Conservation (phyloP, 2,888 invertebrate species). For the Stegophylla sp. region DNA sequence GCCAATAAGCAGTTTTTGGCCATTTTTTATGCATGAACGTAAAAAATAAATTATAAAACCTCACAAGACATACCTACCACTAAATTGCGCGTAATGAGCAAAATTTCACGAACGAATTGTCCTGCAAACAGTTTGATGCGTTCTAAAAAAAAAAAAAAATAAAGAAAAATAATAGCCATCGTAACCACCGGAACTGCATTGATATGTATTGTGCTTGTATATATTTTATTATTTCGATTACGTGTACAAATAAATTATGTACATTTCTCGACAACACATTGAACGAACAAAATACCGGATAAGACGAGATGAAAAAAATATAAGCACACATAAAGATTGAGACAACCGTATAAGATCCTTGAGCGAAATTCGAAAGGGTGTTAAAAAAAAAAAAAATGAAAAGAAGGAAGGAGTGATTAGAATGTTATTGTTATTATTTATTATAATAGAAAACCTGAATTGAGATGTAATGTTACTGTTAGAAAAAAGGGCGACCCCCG, state of each 20-base stretch:
- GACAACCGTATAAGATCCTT: not conserved
- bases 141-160: not conserved
- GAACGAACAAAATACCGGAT: slow-evolving; percentile 43
- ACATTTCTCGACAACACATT: not conserved
- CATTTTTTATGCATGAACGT: slow-evolving; percentile 3
- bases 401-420: slow-evolving; percentile 9
- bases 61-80: not conserved
- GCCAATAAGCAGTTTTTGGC: slow-evolving; percentile 41
- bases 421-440: not conserved
- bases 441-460: slow-evolving; percentile 14
- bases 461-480: slow-evolving; percentile 9
- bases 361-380: not conserved
- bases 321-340: not conserved
- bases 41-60: not conserved
- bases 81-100: slow-evolving; percentile 3
- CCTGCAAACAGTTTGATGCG: not conserved
- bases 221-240: not conserved
- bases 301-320: not conserved
- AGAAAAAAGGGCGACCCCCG: not conserved
- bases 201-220: not conserved
- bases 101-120: slow-evolving; percentile 12
- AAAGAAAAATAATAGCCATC: not conserved
- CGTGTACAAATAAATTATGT: slow-evolving; percentile 7
- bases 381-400: not conserved
- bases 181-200: slow-evolving; percentile 25